Conservation (phyloP, 2,113 vertebrate genomes). For the Salvelinus fontinalis region DNA sequence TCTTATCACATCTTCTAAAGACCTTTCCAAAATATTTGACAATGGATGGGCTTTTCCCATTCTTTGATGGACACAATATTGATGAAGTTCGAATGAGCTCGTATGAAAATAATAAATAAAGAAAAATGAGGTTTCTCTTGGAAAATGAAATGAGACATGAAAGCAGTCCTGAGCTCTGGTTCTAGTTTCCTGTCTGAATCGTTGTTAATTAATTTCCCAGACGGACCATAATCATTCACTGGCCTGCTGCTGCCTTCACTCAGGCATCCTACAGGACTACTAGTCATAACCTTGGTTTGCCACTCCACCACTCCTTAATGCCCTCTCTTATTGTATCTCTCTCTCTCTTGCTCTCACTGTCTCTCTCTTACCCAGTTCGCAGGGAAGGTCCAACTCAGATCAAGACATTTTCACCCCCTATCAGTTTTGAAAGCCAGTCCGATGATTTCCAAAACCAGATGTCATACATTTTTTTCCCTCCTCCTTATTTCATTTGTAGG, state of each 20-base stretch:
- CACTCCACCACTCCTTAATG: neutral
- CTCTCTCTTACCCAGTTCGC: slow-evolving; percentile 18
- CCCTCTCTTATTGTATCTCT: neutral
- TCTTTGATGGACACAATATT: slow-evolving; percentile 39
- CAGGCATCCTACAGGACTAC: slow-evolving; percentile 39
- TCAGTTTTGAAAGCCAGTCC: slow-evolving; percentile 57
- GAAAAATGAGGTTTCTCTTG: slow-evolving; percentile 62
- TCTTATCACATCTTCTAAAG: neutral
- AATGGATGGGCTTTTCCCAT: neutral
- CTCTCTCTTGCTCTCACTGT: no score
- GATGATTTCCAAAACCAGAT: slow-evolving; percentile 64
- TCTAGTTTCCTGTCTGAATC: slow-evolving; percentile 73
- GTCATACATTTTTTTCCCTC: slow-evolving; percentile 61
- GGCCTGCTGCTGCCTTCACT: slow-evolving; percentile 40
- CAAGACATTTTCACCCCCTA: slow-evolving; percentile 67
- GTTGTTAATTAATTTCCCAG: slow-evolving; percentile 74
- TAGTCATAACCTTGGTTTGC: neutral
- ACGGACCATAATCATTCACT: slow-evolving; percentile 57
- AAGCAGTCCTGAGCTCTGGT: slow-evolving; percentile 61
- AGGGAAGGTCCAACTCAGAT: slow-evolving; percentile 53
- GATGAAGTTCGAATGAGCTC: slow-evolving; percentile 41
- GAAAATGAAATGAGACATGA: slow-evolving; percentile 69
- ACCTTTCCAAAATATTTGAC: neutral
- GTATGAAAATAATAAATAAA: slow-evolving; percentile 56
- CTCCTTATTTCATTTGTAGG: slow-evolving; percentile 59